phyloP scores from a whole-genome alignment of 1,140 invertebrate genomes.

The Bombyx mandarina region DNA sequence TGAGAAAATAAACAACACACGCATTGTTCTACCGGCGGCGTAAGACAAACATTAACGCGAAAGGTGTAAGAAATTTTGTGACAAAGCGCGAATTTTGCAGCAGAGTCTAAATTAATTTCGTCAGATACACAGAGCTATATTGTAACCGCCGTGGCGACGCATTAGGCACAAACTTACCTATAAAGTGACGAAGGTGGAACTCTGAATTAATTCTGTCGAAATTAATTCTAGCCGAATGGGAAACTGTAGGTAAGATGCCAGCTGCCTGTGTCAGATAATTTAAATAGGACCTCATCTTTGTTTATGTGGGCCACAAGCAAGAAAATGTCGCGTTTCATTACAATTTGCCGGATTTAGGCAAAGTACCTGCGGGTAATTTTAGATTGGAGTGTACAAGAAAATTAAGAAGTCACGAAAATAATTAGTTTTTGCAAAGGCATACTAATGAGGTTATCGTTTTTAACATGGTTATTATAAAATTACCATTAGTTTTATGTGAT shows the following conservation, averaged over 20 bases:
- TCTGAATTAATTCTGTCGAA: constrained; percentile 21
- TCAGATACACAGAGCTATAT: constrained; percentile 5
- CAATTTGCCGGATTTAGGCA: no score
- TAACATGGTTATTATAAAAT: no score
- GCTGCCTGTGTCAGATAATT: constrained; percentile 17
- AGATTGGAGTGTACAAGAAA: no score
- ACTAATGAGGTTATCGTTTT: no score
- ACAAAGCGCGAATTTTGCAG: background rate
- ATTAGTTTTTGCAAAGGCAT: no score
- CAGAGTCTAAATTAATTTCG: constrained; percentile 18
- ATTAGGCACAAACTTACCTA: constrained; percentile 26
- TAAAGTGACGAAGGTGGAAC: constrained; percentile 19
- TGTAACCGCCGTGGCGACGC: constrained; percentile 18
- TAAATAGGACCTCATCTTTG: constrained; percentile 3
- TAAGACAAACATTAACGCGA: background rate
- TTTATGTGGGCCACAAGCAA: background rate
- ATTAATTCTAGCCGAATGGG: constrained; percentile 26
- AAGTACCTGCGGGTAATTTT: no score
- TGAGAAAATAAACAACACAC: no score
- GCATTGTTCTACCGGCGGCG: no score
- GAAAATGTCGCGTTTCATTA: no score
- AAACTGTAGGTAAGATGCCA: constrained; percentile 11
- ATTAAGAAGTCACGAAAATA: no score
- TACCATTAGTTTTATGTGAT: no score
- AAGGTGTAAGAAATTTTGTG: constrained; percentile 2